Evolutionary conservation across 2,113 vertebrate genomes (phyloP), one percentile per base, ranked within the genome.

Genomic region (Azemiops feae): DNA sequence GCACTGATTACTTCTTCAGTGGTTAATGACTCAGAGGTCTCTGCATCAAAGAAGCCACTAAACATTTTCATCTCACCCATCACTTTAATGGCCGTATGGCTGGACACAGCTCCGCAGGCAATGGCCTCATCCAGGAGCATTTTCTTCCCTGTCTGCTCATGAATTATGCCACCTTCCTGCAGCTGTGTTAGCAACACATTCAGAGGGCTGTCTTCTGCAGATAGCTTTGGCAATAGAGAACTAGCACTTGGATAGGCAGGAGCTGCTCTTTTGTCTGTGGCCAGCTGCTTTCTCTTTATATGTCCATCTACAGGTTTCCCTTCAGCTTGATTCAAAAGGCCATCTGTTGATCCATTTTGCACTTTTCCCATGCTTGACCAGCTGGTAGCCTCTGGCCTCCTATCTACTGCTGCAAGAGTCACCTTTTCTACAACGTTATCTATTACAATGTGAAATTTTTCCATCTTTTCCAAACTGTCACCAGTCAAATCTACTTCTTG

Each of bases 71-170:
- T 97, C 92, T 97, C 97, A 94, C 97, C 98, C 98, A 99, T 98
- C 10, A 99, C 95, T n/a, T 98, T 98, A 87, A 99, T 97, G 3
- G 98, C 99, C 0, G 98, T 98, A 90, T 98, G 98, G 1, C 98
- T 97, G 7, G 98, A 96, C 45, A 99, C 96, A 6, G 97, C 89
- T 0, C 98, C 98, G 2, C 94, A 95, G 18, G 98, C 97, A 54
- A 99, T 93, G 0, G 99, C 98, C 93, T 99, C 98, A 55, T 99
- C 98, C 43, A 99, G 97, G n/a, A 99, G 97, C 55, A 99, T 96
- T 89, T 95, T 97, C 52, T 54, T 97, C 95, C 89, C 98, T 0
- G 97, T 98, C 95, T 98, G 94, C 94, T 97, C 94, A 0, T 98
- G 95, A 93, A 94, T 0, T 60, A 99, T 97, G 69, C 99, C 99